Evolutionary conservation across 2,797 vertebrate species (phyloP), one percentile per base, ranked within the genome.

Genomic region (Catostomus latipinnis): DNA sequence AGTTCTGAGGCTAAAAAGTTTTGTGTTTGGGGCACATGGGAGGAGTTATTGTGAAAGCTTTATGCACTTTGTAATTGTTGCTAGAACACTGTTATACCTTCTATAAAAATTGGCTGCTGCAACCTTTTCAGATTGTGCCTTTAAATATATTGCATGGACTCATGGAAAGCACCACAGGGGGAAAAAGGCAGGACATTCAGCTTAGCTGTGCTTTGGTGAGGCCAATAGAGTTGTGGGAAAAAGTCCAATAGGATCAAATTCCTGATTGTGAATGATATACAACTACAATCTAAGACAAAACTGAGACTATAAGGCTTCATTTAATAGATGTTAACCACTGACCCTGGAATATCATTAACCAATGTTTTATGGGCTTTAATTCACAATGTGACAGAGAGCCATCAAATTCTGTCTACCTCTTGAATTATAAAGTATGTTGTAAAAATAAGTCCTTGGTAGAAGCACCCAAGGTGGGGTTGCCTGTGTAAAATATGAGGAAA

Each of bases 311-410:
- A 34, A 34, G 34, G 34, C 61, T 62, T 57, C 8, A 46, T 66
- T 57, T 49, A 71, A 70, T 68, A 54, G 16, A 75, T 11, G 34
- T 60, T 12, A 80, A 67, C 45, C 62, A 13, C 8, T 63, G 63
- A 74, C 76, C 18, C 63, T 61, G 65, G 63, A 12, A 67, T 76
- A 49, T 81, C 81, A 58, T 81, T 79, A 81, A 84, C 57, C 83
- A 53, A 14, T 52, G 63, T 11, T 74, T 81, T 73, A 81, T 45
- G n/a, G 78, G 49, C 76, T 84, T 71, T 76, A 81, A 76, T 86
- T 84, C 66, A 74, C 50, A 67, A 4, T 43, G 49, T 76, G 81
- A 84, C 69, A 81, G 63, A 66, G 61, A 52, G 70, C 54, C 10
- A 49, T 80, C 60, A 73, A 80, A 52, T 14, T 1, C 7, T 10